A percentile compares a stretch with the other conserved stretches of the same genome.
Evolutionary conservation across 2,888 invertebrate genomes (phyloP).

Genomic region (Melanophora roralis): DNA sequence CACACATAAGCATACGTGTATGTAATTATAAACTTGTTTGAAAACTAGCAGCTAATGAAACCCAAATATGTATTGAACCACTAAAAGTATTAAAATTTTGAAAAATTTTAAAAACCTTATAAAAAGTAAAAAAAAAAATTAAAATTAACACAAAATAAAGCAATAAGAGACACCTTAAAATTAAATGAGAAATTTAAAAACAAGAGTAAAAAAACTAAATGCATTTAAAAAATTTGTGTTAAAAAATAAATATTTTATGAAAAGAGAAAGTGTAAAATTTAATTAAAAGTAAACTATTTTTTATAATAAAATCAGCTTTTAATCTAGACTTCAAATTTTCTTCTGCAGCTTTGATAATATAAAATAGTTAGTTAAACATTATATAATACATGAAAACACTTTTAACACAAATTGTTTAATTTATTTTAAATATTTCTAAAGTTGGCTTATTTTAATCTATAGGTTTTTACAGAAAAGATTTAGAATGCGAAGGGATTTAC

Average conservation of each 20-base stretch:
- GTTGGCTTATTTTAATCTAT: too few relatives aligned
- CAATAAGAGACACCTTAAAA: conserved; percentile 46
- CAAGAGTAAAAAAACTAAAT: conserved; percentile 39
- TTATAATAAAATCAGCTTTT: conserved; percentile 49
- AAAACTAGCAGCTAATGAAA: neutral
- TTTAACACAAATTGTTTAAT: too few relatives aligned
- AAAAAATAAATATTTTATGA: neutral
- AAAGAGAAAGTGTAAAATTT: conserved; percentile 5
- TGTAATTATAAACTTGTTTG: conserved; percentile 6
- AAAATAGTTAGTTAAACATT: conserved; percentile 20
- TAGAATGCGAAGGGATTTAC: too few relatives aligned
- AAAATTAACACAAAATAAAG: conserved; percentile 46
- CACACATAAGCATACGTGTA: conserved; percentile 5
- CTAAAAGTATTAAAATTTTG: conserved; percentile 51
- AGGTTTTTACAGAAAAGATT: too few relatives aligned
- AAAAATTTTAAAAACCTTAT: neutral
- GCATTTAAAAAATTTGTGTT: conserved; percentile 55
- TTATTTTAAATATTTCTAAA: too few relatives aligned
- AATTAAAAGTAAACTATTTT: conserved; percentile 39
- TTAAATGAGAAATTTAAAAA: neutral
- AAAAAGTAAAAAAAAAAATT: conserved; percentile 19
- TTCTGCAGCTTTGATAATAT: conserved; percentile 29
- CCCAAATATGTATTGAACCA: conserved; percentile 33
- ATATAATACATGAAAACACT: too few relatives aligned
- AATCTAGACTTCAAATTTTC: conserved; percentile 13